A percentile compares a stretch with the other conserved stretches of the same genome.
Evolutionary conservation across 2,797 vertebrate species (phyloP).

Genomic region (Acrossocheilus fasciatus): DNA sequence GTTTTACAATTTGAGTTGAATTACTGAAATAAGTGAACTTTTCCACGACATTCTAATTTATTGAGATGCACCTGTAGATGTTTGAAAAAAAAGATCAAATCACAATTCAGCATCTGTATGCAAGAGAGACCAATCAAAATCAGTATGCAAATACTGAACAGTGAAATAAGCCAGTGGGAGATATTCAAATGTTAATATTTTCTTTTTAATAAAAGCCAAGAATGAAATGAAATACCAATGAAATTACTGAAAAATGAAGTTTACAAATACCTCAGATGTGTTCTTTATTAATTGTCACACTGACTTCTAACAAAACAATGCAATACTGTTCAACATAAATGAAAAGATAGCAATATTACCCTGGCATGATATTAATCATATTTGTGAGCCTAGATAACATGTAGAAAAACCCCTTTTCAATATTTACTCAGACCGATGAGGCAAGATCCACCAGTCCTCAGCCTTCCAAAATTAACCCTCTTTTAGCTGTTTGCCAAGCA

Average conservation of each 20-base stretch:
- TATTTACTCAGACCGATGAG: conserved; percentile 8
- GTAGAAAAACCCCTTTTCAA: not conserved
- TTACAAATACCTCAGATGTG: not conserved
- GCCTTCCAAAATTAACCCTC: not conserved
- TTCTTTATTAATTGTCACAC: not conserved
- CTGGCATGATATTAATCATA: not conserved
- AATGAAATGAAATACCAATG: not conserved
- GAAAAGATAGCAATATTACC: not conserved
- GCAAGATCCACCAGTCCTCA: not conserved
- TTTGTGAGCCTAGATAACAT: not conserved
- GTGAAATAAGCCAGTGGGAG: not conserved
- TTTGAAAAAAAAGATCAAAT: not conserved
- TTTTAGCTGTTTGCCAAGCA: conserved; percentile 1
- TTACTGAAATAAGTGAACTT: too few species aligned
- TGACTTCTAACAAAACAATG: not conserved
- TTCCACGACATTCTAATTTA: too few species aligned
- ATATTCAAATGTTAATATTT: not conserved
- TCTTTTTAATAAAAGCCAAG: not conserved
- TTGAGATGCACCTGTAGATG: too few species aligned
- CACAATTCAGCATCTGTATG: not conserved
- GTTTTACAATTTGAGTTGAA: too few species aligned
- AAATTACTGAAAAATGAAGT: not conserved
- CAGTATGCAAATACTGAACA: not conserved
- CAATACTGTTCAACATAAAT: not conserved
- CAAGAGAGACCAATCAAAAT: not conserved